Evolutionary conservation across 2,797 vertebrate species (phyloP), one percentile per base, ranked within the genome.

Genomic region (Erpetoichthys calabaricus): DNA sequence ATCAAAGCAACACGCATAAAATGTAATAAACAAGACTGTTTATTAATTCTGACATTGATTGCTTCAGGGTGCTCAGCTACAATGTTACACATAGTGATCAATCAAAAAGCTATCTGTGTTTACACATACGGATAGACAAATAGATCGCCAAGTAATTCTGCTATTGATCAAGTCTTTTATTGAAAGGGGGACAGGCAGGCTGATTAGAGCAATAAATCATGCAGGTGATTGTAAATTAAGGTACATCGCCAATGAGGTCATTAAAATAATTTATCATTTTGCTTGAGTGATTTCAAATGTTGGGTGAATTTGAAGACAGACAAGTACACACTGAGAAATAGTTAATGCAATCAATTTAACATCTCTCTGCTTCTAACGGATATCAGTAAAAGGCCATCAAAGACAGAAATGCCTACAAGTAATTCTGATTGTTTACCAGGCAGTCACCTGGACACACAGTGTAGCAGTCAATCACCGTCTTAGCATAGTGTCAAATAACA

Each of bases 211-310:
- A 10, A 54, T 59, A 59, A 59, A 53, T 59, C 58, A 59, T 50
- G 7, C 47, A 45, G 57, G 52, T 5, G 46, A 45, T 43, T 4
- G 10, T 41, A 25, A 54, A 8, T 9, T 25, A 45, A 42, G 51
- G 4, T 5, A 45, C 3, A 59, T 54, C 25, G 51, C 7, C 44
- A 54, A 59, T 46, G 10, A 45, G 10, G 54, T 59, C 58, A 59
- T 59, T 59, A 54, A 59, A 59, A 53, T 41, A 51, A 59, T 59
- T 59, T 41, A 59, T 53, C 51, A 59, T 45, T 5, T 25, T 9
- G 4, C 7, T 25, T 9, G 10, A 10, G 25, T 45, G 4, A 44
- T 59, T 45, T 53, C 44, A 3, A 44, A 10, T 51, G 42, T 5
- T 10, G 45, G 44, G 44, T 46, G 10, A 5, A 3, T 5, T 8